phyloP scores from a whole-genome alignment of 2,113 vertebrate genomes.

The Raja brachyura region DNA sequence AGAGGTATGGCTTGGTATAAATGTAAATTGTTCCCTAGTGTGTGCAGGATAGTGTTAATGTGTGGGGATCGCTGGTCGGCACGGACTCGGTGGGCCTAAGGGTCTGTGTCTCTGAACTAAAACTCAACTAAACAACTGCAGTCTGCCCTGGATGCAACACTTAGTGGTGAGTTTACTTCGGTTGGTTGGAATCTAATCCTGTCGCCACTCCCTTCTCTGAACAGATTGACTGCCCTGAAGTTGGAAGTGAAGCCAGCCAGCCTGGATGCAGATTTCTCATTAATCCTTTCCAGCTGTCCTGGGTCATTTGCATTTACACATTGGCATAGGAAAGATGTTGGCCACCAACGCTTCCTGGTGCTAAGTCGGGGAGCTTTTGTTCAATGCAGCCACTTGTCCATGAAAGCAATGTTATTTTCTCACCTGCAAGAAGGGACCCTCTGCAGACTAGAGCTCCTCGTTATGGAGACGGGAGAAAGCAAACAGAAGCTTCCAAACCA shows the following conservation, averaged over 20 bases:
- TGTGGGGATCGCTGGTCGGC: too few relatives aligned
- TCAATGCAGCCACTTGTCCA: conserved; percentile 61
- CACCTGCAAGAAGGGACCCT: conserved; percentile 71
- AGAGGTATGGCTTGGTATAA: too few relatives aligned
- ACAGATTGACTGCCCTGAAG: neutral
- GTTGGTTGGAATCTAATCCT: neutral
- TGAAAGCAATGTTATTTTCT: conserved; percentile 83
- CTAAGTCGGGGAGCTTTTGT: conserved; percentile 66
- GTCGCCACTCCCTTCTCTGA: neutral
- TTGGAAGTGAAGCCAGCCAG: neutral
- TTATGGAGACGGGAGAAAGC: conserved; percentile 45
- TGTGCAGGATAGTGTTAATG: too few relatives aligned
- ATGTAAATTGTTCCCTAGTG: too few relatives aligned
- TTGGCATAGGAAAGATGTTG: conserved; percentile 40
- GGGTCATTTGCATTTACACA: neutral
- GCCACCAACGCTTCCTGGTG: conserved; percentile 57
- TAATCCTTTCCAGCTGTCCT: conserved; percentile 1
- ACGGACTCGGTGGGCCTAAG: too few relatives aligned
- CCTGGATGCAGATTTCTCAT: conserved; percentile 4
- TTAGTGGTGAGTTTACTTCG: neutral
- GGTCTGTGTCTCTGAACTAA: too few relatives aligned
- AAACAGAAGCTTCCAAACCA: conserved; percentile 63
- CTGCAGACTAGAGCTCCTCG: conserved; percentile 52
- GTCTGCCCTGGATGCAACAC: neutral
- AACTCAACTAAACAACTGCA: neutral